Conservation (phyloP, 2,888 invertebrate species). For the Fragum sueziense region DNA sequence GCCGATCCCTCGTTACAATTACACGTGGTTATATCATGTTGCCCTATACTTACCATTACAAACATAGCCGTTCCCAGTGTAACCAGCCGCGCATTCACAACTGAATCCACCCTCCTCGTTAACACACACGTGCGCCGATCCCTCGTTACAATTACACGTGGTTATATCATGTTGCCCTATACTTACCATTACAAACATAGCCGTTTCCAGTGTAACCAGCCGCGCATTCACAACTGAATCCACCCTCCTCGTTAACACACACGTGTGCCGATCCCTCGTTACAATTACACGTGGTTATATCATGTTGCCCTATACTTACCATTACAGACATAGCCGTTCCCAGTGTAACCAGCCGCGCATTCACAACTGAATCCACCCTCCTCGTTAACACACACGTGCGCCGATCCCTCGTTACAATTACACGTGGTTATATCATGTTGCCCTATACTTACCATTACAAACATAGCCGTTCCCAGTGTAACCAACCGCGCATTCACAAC, state of each 20-base stretch:
- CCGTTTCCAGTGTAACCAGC: background rate
- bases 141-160: slow-evolving; percentile 1
- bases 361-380: background rate
- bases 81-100: background rate
- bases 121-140: background rate
- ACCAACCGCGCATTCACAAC: slow-evolving; percentile 4
- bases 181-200: background rate
- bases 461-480: background rate
- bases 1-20: background rate
- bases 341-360: slow-evolving; percentile 2
- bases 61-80: background rate
- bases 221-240: background rate
- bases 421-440: background rate
- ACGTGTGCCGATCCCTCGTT: background rate
- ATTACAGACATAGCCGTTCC: background rate
- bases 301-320: too few relatives aligned
- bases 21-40: background rate
- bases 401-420: background rate
- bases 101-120: background rate
- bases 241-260: background rate
- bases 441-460: background rate
- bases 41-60: background rate
- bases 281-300: too few relatives aligned
- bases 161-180: background rate
- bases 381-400: slow-evolving; percentile 1